Base-by-base conservation (phyloP, 2,113 vertebrate genomes). In the Paraplagusia blochii region DNA sequence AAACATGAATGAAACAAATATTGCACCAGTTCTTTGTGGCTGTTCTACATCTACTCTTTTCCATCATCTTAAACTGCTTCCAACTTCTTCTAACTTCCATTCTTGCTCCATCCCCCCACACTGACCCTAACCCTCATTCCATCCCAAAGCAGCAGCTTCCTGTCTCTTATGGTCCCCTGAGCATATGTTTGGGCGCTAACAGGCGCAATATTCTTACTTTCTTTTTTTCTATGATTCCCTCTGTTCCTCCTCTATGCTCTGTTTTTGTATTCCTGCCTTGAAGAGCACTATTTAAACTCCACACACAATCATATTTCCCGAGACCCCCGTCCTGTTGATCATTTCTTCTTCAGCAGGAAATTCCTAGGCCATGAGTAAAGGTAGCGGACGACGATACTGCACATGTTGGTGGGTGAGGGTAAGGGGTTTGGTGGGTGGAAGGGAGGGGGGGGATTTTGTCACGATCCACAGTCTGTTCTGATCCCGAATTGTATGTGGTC, bases 61-160 rank as follows among this genome's bases (percentile, higher is more conserved):
- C 42, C 33, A 48, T 33, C 14, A 14, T 29, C 46, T 40, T 15
- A 13, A 51, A 22, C 13, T 18, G n/a, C 10, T 12, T 40, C 63
- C 42, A 15, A 35, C 18, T 64, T 44, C 48, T 64, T 48, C 9
- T 55, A 59, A 45, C 54, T 58, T 56, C 19, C 76, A 76, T 74
- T 58, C 62, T 61, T 55, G 39, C 34, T 59, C 36, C 18, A 64
- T 22, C 19, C 74, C 79, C 81, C 76, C 75, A 36, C 58, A 61
- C 72, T 55, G 4, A 60, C 49, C 60, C 56, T 54, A 53, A 46
- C 73, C 73, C 58, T 80, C 83, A 80, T 81, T 82, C 82, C 82
- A 80, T 57, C 43, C 72, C 73, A 50, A 72, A 70, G 61, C 69
- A 60, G 72, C 46, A 18, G 66, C 57, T 82, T 84, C 83, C 80